Percentiles rank a stretch among this genome's conserved stretches.
phyloP scores from a whole-genome alignment of 1,140 invertebrate species.

The Drosophila kepulauana region DNA sequence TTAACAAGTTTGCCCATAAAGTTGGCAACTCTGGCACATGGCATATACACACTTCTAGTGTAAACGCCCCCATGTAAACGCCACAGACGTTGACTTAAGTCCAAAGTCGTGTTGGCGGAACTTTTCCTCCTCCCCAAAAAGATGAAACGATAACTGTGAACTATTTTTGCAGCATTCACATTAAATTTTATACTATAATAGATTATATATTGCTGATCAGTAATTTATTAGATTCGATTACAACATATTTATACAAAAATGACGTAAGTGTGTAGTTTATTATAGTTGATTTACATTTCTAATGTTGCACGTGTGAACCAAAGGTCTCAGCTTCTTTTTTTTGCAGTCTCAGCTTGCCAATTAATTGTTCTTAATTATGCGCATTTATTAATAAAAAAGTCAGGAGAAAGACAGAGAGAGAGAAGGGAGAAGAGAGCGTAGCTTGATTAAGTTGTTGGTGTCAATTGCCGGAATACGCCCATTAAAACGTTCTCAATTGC shows the following conservation, averaged over 20 bases:
- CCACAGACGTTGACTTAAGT: no score
- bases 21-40: conserved; percentile 58
- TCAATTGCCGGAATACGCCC: not conserved
- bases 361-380: conserved; percentile 10
- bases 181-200: no score
- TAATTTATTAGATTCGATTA: not conserved
- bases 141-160: no score
- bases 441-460: conserved; percentile 6
- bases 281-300: conserved; percentile 3
- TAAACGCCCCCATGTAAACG: no score
- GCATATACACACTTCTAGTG: conserved; percentile 4
- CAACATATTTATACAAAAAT: not conserved
- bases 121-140: no score
- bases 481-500: conserved; percentile 14
- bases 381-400: not conserved
- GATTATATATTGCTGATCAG: no score
- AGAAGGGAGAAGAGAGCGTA: not conserved
- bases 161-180: no score
- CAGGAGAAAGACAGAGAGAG: not conserved
- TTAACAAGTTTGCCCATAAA: conserved; percentile 76
- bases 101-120: no score
- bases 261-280: no score
- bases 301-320: conserved; percentile 1
- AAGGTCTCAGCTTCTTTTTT: conserved; percentile 1
- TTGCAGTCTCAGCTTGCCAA: not conserved